Evolutionary conservation across 2,113 vertebrate species (phyloP), one percentile per base, ranked within the genome.

Genomic region (Misgurnus anguillicaudatus): DNA sequence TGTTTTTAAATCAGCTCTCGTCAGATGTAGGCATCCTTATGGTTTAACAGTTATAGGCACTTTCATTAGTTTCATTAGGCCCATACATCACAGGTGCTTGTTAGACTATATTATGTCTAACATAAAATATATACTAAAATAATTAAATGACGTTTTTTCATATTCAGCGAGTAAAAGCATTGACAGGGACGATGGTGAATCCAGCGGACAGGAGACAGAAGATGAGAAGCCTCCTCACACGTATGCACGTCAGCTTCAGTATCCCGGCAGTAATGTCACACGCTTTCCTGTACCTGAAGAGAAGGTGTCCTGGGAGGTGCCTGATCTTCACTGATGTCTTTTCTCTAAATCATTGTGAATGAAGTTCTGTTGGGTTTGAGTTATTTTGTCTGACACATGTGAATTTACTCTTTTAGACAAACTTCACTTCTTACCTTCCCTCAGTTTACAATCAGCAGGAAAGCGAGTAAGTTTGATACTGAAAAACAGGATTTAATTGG

Each of bases 261-360:
- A 98, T 79, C 95, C 95, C 0, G 81, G 74, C 66, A 92, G 91
- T 73, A 89, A 86, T 11, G 48, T 92, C 5, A 67, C 60, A 0
- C 95, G 97, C 38, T 99, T 98, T 86, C 95, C 96, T 0, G 97
- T 98, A 81, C 96, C 97, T 0, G 94, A 98, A 3, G 98, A 99
- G 91, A 97, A 95, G 82, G 97, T 99, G 63, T 93, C 95, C 17
- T 98, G 97, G 97, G 90, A 97, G 95, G 97, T 99, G 91, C 13
- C 51, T 77, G 16, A 36, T n/a, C 55, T 45, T 31, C 4, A 57
- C 31, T 38, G 14, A 31, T 9, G 3, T 16, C 3, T 55, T 55
- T n/a, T 6, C 6, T 45, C 1, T 9, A 45, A 45, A 7, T 6
- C 42, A 5, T 17, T 5, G 16, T 53, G 51, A 53, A 38, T 36